phyloP scores from a whole-genome alignment of 1,140 invertebrate species.

The Drosophila bocqueti region DNA sequence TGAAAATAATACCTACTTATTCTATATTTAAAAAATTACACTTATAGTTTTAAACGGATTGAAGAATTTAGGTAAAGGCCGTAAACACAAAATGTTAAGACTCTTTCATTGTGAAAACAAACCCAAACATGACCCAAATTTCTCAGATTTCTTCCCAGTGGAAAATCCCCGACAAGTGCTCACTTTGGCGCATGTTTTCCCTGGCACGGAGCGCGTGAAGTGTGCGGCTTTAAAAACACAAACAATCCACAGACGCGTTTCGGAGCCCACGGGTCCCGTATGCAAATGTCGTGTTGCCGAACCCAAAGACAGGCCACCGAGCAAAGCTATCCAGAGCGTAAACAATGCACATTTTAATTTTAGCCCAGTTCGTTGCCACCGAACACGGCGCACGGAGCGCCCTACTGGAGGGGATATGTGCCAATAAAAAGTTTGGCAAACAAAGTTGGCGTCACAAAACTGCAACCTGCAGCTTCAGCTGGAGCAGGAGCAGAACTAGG shows the following conservation, averaged over 20 bases:
- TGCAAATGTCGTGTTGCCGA: conserved; percentile 64
- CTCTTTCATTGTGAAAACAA: neutral
- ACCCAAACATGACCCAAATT: neutral
- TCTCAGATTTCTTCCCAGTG: conserved; percentile 4
- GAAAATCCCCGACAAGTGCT: conserved; percentile 18
- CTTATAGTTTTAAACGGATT: neutral
- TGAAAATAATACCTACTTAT: neutral
- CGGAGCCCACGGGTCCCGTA: conserved; percentile 30
- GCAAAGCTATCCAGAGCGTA: conserved; percentile 42
- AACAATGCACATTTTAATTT: conserved; percentile 80
- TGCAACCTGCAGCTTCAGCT: conserved; percentile 64
- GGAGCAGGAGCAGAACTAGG: conserved; percentile 10
- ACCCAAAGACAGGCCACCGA: conserved; percentile 25
- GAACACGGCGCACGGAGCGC: conserved; percentile 46
- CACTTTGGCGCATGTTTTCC: conserved; percentile 35
- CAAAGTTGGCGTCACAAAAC: conserved; percentile 82
- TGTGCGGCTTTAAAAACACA: conserved; percentile 60
- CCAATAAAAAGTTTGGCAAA: conserved; percentile 84
- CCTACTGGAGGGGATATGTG: conserved; percentile 69
- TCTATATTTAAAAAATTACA: no score
- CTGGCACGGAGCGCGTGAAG: conserved; percentile 49
- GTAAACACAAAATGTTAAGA: neutral
- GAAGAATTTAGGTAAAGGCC: neutral
- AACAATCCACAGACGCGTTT: conserved; percentile 24
- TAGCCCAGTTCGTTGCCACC: conserved; percentile 73